phyloP scores from a whole-genome alignment of 1,140 invertebrate genomes.

The Cotesia typhae region DNA sequence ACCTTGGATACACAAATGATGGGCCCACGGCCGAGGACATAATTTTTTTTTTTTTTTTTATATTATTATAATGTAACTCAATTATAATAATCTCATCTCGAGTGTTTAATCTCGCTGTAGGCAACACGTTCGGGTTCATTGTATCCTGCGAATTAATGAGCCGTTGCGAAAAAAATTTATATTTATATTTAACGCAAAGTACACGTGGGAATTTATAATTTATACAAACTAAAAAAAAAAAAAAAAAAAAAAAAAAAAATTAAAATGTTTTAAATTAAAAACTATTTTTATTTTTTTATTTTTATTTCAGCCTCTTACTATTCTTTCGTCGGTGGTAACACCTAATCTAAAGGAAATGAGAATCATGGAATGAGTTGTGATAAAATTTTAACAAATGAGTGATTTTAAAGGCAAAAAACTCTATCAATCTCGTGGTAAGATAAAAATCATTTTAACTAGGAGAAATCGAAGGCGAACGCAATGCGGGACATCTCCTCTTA shows the following conservation, averaged over 20 bases:
- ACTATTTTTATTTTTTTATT: too few relatives aligned
- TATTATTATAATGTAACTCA: not conserved
- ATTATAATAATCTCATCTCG: not conserved
- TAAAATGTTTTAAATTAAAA: too few relatives aligned
- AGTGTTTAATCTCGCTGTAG: not conserved
- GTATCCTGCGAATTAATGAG: not conserved
- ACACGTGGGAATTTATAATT: not conserved
- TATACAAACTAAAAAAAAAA: too few relatives aligned
- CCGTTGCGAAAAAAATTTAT: not conserved
- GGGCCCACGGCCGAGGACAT: constrained; percentile 20
- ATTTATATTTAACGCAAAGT: not conserved
- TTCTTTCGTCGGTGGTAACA: too few relatives aligned
- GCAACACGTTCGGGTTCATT: not conserved
- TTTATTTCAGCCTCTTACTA: too few relatives aligned
- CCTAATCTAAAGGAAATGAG: too few relatives aligned
- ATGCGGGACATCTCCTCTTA: not conserved
- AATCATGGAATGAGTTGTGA: too few relatives aligned
- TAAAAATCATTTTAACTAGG: constrained; percentile 10
- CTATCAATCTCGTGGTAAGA: not conserved
- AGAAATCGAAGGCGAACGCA: constrained; percentile 33
- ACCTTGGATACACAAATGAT: not conserved
- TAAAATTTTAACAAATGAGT: not conserved
- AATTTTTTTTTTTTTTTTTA: not conserved
- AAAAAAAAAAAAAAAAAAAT: too few relatives aligned
- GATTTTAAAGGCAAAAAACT: not conserved